Conservation (phyloP, 2,888 invertebrate species). For the Tenodera sinensis region DNA sequence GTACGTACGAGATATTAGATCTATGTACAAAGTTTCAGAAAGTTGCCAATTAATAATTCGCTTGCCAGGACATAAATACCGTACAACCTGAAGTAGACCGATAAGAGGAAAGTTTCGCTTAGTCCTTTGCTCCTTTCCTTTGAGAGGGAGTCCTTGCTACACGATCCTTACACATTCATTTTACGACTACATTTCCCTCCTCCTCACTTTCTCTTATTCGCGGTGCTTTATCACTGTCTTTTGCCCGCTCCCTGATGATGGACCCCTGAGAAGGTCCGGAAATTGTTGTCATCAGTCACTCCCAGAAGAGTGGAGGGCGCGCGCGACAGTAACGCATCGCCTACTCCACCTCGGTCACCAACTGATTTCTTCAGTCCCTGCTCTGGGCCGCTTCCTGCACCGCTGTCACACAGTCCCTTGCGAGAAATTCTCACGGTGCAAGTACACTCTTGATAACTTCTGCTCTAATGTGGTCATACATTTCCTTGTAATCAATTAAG, state of each 20-base stretch:
- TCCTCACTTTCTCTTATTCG: neutral
- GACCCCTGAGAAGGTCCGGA: conserved; percentile 15
- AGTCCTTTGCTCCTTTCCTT: neutral
- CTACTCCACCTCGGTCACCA: neutral
- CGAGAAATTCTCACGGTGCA: neutral
- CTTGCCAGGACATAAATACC: neutral
- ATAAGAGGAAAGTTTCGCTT: neutral
- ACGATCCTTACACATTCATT: neutral
- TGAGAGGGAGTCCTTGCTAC: neutral
- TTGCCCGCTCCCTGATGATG: conserved; percentile 3
- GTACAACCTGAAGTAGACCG: neutral
- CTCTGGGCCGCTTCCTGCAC: neutral
- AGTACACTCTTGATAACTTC: neutral
- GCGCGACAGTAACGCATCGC: neutral
- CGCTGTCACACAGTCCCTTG: neutral
- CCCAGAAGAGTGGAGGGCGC: neutral
- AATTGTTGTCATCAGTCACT: conserved; percentile 17
- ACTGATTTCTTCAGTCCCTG: neutral
- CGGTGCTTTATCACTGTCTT: conserved; percentile 8
- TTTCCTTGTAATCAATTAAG: too few species aligned
- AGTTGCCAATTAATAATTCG: neutral
- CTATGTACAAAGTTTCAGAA: neutral
- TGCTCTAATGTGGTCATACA: neutral
- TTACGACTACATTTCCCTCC: neutral
- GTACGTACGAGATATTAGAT: neutral